Evolutionary conservation across 2,113 vertebrate species (phyloP).

Genomic region (Dromas ardeola): DNA sequence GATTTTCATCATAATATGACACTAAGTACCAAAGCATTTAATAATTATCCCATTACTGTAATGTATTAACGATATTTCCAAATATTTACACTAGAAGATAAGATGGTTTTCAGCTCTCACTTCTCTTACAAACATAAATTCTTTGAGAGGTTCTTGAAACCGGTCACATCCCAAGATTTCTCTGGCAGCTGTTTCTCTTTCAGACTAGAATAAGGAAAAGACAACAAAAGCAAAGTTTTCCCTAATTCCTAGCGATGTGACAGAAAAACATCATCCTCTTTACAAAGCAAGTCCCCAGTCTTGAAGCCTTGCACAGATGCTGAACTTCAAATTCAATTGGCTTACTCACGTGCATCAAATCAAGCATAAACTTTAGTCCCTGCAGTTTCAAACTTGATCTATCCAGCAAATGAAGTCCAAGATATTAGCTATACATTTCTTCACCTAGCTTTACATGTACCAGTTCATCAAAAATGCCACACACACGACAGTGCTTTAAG

Average conservation of each 20-base stretch:
- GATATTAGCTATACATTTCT: neutral
- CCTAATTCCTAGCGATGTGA: neutral
- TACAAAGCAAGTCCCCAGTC: neutral
- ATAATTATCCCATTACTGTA: conserved; percentile 50
- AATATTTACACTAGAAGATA: conserved; percentile 21
- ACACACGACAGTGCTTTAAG: rapidly evolving
- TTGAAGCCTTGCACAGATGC: conserved; percentile 29
- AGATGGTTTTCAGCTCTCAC: conserved; percentile 19
- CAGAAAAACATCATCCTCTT: neutral
- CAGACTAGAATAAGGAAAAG: neutral
- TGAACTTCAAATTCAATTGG: conserved; percentile 49
- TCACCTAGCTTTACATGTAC: neutral
- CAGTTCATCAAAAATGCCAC: neutral
- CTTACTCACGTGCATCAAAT: conserved; percentile 17
- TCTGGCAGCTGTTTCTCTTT: conserved; percentile 21
- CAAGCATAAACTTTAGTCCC: conserved; percentile 35
- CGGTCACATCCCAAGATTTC: conserved; percentile 24
- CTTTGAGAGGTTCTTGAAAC: conserved; percentile 36
- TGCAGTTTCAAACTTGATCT: conserved; percentile 38
- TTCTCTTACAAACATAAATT: conserved; percentile 5
- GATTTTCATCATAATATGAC: conserved; percentile 46
- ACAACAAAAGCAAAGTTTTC: neutral
- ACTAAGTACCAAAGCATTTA: conserved; percentile 56
- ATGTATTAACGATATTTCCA: conserved; percentile 29
- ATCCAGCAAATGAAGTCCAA: neutral